Evolutionary conservation across 2,113 vertebrate genomes (phyloP).

Genomic region (Shinisaurus crocodilurus): DNA sequence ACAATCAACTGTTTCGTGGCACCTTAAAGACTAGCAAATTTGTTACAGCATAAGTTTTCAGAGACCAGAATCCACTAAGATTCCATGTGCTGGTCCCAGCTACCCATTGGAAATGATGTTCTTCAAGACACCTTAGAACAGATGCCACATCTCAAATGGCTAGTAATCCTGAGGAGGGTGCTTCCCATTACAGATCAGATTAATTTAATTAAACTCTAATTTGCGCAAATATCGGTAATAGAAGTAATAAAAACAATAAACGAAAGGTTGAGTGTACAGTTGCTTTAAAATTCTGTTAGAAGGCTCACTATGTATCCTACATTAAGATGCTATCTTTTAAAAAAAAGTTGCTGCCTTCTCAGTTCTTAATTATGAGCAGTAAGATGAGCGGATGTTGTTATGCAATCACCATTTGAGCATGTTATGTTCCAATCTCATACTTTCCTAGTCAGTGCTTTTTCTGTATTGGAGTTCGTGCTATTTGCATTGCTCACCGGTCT

Average conservation of each 20-base stretch:
- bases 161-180: neutral
- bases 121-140: neutral
- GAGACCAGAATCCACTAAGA: too few relatives aligned
- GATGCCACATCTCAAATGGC: too few relatives aligned
- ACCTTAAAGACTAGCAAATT: neutral
- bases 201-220: neutral
- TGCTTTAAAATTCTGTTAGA: neutral
- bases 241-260: neutral
- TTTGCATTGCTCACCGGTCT: conserved; percentile 48
- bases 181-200: neutral
- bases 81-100: neutral
- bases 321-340: neutral
- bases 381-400: neutral
- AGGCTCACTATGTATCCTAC: accelerated
- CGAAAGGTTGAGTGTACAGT: neutral
- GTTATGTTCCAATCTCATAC: conserved; percentile 29
- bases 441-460: neutral
- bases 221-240: neutral
- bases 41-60: neutral
- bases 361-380: neutral
- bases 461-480: neutral
- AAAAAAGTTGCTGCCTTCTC: conserved; percentile 22
- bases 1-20: neutral
- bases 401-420: conserved; percentile 24
- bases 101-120: neutral